Evolutionary conservation across 2,113 vertebrate species (phyloP), one percentile per base, ranked within the genome.

Genomic region (Dascyllus trimaculatus): DNA sequence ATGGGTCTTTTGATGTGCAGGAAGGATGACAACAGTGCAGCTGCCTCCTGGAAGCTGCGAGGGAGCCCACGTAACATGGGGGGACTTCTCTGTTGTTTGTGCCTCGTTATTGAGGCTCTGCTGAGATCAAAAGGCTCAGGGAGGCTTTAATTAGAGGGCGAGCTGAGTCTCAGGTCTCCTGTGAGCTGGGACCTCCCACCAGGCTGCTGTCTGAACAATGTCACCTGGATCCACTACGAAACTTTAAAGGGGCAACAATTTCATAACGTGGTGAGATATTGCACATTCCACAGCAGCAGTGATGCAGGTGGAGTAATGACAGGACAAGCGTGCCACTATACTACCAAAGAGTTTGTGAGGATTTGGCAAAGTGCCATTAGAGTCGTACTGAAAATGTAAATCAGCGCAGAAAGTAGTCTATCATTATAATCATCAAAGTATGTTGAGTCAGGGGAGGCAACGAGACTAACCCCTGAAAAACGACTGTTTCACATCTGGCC

Each of bases 71-170:
- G 70, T 68, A 79, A 89, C 82, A 52, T 63, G 26, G 74, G 80
- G n/a, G 84, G 75, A 83, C 65, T 80, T 76, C 79, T 83, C 66
- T 90, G 83, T 81, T 85, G 88, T 89, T 75, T 88, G 84, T 66
- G 85, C 54, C 80, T 85, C 59, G 65, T 91, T 89, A 85, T 79
- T 80, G 75, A 77, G 82, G 81, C 82, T 80, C 85, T 80, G 81
- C 72, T 70, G 66, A 86, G 90, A 92, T 94, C 91, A 94, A 93
- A 35, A 94, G 81, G 53, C 81, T 85, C 45, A 0, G 18, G 49
- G 86, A 80, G 45, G 80, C 79, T 81, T 84, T 93, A 91, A 94
- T 95, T 92, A 93, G 71, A 93, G 82, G 79, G 77, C 22, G 43
- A 86, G 77, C 49, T 11, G 72, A 69, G 83, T 74, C 88, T 87